Conservation (phyloP, 2,797 vertebrate species). For the Anolis apletophallus region DNA sequence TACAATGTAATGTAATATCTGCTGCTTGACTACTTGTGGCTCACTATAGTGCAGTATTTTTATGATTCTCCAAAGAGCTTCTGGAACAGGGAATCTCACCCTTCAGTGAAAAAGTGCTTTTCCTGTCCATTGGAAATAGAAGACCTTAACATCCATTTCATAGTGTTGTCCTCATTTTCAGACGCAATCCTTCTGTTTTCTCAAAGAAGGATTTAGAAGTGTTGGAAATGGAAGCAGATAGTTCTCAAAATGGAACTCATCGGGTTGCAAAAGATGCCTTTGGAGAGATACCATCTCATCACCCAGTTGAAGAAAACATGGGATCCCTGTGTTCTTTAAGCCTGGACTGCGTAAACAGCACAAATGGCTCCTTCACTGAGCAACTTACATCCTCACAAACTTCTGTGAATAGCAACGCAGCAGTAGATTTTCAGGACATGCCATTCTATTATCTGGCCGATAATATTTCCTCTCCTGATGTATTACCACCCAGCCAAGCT, state of each 20-base stretch:
- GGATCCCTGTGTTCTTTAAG: not conserved
- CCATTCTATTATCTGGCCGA: conserved; percentile 11
- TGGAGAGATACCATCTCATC: not conserved
- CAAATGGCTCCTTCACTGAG: not conserved
- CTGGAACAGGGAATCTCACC: not conserved
- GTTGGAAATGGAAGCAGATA: conserved; percentile 1
- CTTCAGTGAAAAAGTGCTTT: not conserved
- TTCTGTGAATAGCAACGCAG: not conserved
- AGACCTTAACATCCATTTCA: not conserved
- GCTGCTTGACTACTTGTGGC: not conserved
- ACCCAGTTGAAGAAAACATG: not conserved
- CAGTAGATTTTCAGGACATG: conserved; percentile 5
- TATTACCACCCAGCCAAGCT: conserved; percentile 6
- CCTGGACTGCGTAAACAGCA: not conserved
- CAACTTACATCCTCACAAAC: not conserved
- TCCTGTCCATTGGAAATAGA: not conserved
- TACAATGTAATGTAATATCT: not conserved
- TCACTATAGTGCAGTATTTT: not conserved
- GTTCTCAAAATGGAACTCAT: not conserved
- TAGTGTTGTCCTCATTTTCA: not conserved
- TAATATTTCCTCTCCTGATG: conserved; percentile 21
- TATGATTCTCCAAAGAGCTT: conserved; percentile 29
- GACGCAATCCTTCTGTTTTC: not conserved
- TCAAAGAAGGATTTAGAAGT: not conserved
- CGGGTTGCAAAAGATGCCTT: not conserved